phyloP scores from a whole-genome alignment of 1,140 invertebrate genomes.

The Orius laevigatus region DNA sequence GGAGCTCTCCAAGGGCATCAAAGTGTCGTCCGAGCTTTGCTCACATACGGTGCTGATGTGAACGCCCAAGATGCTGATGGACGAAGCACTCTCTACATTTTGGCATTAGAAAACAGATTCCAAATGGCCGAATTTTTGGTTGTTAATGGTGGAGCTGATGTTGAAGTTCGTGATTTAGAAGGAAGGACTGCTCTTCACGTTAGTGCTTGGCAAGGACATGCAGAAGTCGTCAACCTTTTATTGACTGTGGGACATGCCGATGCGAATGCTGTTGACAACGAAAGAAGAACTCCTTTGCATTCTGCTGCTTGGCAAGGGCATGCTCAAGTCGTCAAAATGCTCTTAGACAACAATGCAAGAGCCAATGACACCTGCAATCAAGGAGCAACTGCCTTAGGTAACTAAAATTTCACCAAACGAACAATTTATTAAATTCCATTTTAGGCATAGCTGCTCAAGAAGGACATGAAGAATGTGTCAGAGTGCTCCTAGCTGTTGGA shows the following conservation, averaged over 20 bases:
- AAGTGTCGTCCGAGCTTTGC: constrained; percentile 56
- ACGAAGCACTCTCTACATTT: constrained; percentile 76
- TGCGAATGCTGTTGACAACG: constrained; percentile 79
- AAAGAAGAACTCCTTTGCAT: constrained; percentile 75
- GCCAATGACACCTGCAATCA: constrained; percentile 86
- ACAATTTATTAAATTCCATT: background rate
- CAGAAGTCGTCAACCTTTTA: constrained; percentile 74
- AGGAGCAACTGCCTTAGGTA: constrained; percentile 78
- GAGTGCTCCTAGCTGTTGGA: constrained; percentile 67
- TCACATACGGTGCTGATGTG: constrained; percentile 64
- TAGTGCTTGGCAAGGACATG: constrained; percentile 83
- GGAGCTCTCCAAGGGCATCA: constrained; percentile 76
- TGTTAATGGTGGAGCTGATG: constrained; percentile 57
- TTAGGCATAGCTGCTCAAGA: constrained; percentile 66
- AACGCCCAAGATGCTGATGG: constrained; percentile 85
- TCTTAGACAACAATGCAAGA: constrained; percentile 58
- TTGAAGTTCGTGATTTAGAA: constrained; percentile 77
- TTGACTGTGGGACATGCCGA: constrained; percentile 58
- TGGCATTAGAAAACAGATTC: constrained; percentile 77
- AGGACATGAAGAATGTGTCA: constrained; percentile 81
- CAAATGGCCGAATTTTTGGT: constrained; percentile 70
- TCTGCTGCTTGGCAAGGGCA: constrained; percentile 93
- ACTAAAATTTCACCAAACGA: constrained; percentile 12
- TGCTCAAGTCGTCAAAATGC: constrained; percentile 59
- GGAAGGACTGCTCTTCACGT: constrained; percentile 84